phyloP scores from a whole-genome alignment of 2,113 vertebrate species.

The Ailuropoda melanoleuca region DNA sequence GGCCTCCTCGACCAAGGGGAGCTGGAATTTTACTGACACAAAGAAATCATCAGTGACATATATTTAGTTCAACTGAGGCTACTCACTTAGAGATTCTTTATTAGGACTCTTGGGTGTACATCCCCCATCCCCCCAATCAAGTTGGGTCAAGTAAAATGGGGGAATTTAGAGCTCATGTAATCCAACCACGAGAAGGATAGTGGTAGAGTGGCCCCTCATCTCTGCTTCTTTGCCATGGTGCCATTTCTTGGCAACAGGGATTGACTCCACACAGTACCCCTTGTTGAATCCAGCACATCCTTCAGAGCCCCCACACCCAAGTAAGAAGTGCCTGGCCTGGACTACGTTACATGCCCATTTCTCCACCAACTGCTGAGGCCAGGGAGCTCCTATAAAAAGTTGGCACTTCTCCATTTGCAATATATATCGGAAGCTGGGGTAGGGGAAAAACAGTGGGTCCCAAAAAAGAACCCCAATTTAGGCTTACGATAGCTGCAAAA shows the following conservation, averaged over 20 bases:
- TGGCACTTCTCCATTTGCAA: background rate
- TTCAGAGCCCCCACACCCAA: background rate
- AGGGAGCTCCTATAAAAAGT: background rate
- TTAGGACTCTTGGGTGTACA: background rate
- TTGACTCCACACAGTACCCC: rapidly evolving
- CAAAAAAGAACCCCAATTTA: background rate
- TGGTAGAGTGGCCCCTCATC: rapidly evolving
- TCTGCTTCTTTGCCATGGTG: background rate
- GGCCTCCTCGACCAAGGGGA: background rate
- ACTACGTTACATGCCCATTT: rapidly evolving
- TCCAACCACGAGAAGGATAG: background rate
- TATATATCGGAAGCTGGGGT: background rate
- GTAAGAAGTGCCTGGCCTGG: background rate
- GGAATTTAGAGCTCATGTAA: background rate
- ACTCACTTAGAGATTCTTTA: background rate
- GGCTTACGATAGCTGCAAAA: background rate
- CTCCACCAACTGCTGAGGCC: background rate
- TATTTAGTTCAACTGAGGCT: background rate
- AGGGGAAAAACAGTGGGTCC: background rate
- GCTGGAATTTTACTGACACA: background rate
- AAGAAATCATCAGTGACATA: background rate
- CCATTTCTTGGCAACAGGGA: background rate
- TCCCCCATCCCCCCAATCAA: background rate
- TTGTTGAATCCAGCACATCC: too few species aligned
- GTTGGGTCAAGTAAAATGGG: background rate